These are phyloP conservation scores for Pandemis heparana DNA, from an alignment of 2,888 invertebrate species.

Conservation along the genomic window DNA sequence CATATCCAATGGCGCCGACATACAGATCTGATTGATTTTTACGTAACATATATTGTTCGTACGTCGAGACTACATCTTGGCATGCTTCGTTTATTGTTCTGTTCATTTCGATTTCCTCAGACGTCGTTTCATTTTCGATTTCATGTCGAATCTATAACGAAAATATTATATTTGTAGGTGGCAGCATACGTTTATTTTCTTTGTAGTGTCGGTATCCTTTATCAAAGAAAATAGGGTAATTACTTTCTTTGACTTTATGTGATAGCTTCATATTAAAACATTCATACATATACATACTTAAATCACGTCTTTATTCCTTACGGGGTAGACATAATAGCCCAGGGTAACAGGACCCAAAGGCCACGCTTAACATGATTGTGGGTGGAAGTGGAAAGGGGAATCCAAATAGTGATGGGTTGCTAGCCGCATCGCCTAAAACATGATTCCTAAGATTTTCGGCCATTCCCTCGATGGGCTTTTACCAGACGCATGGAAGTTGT, in stretches of 20 bases:
- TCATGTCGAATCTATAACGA: slow-evolving; percentile 58
- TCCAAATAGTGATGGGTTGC: too few species aligned
- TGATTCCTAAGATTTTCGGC: too few species aligned
- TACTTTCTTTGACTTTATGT: neutral
- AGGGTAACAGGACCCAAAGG: too few species aligned
- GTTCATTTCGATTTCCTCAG: slow-evolving; percentile 44
- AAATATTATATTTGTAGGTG: slow-evolving; percentile 2
- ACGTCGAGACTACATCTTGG: slow-evolving; percentile 51
- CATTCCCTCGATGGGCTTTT: too few species aligned
- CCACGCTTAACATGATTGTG: too few species aligned
- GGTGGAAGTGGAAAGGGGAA: too few species aligned
- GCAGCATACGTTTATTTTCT: neutral
- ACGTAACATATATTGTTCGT: slow-evolving; percentile 55
- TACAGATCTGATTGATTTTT: slow-evolving; percentile 57
- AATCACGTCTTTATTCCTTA: too few species aligned
- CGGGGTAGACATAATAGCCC: too few species aligned
- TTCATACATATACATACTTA: too few species aligned
- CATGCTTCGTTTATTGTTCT: slow-evolving; percentile 43
- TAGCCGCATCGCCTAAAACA: too few species aligned
- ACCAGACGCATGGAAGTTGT: too few species aligned
- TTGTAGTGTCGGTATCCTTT: neutral
- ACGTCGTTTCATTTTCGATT: slow-evolving; percentile 42
- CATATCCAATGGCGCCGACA: slow-evolving; percentile 54
- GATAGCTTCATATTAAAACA: neutral
- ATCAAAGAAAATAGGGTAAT: neutral